These are phyloP conservation scores for Phyllotreta striolata DNA, from an alignment of 2,888 invertebrate species.

Conservation along the genomic window DNA sequence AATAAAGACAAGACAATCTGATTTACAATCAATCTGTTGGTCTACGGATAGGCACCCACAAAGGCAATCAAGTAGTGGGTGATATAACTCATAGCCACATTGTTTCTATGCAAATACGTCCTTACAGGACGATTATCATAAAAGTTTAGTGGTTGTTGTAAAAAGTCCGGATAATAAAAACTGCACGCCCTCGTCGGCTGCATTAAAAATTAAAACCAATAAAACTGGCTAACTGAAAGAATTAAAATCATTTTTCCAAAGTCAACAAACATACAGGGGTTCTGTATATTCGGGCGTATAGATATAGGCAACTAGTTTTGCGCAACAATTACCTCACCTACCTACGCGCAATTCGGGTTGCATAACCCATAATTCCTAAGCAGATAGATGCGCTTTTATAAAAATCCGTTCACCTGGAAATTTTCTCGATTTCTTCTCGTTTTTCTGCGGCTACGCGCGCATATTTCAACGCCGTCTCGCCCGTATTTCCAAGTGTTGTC, in stretches of 20 bases:
- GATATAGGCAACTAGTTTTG: too few relatives aligned
- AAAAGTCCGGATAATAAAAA: conserved; percentile 26
- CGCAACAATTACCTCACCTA: too few relatives aligned
- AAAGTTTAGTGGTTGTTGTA: conserved; percentile 26
- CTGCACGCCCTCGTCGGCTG: conserved; percentile 21
- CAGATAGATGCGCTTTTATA: too few relatives aligned
- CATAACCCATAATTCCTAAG: too few relatives aligned
- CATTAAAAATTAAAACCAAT: background rate
- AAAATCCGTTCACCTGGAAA: too few relatives aligned
- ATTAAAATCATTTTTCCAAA: too few relatives aligned
- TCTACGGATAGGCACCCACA: conserved; percentile 30
- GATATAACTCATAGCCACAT: conserved; percentile 33
- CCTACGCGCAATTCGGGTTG: too few relatives aligned
- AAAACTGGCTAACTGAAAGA: too few relatives aligned
- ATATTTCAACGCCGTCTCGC: conserved; percentile 39
- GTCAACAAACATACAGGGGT: too few relatives aligned
- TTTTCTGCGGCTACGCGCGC: conserved; percentile 30
- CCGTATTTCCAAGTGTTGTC: conserved; percentile 42
- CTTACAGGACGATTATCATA: conserved; percentile 25
- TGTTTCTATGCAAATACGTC: conserved; percentile 39
- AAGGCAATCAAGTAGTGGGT: conserved; percentile 33
- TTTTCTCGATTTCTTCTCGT: conserved; percentile 15
- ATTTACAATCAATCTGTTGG: conserved; percentile 30
- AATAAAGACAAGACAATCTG: conserved; percentile 25
- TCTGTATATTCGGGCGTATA: too few relatives aligned